Percentiles rank a stretch among this genome's conserved stretches.
These are phyloP conservation scores for Sesamia nonagrioides DNA, from an alignment of 1,140 invertebrate species.

Conservation along the genomic window DNA sequence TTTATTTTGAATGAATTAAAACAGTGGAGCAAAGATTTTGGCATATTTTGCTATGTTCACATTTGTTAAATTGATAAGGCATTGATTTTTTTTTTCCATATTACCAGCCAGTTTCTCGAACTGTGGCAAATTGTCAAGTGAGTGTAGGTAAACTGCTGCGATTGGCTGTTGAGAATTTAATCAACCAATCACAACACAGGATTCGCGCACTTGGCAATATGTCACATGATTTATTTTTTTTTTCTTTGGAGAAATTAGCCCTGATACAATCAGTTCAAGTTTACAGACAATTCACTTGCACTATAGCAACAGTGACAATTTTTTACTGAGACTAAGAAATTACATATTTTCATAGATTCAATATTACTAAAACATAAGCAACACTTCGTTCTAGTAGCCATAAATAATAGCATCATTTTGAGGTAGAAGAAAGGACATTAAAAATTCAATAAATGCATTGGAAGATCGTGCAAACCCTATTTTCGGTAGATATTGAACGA, in stretches of 20 bases:
- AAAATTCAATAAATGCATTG: slow-evolving; percentile 42
- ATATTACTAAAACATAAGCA: neutral
- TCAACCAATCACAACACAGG: too few relatives aligned
- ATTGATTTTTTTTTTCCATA: too few relatives aligned
- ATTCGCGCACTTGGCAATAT: too few relatives aligned
- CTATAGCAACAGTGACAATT: neutral
- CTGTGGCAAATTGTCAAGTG: too few relatives aligned
- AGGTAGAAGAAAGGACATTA: slow-evolving; percentile 65
- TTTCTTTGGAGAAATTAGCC: too few relatives aligned
- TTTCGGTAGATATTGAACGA: slow-evolving; percentile 4
- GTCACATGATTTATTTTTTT: too few relatives aligned
- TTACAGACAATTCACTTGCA: neutral
- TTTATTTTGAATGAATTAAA: neutral
- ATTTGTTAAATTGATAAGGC: too few relatives aligned
- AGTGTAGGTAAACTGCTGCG: too few relatives aligned
- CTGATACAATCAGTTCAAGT: too few relatives aligned
- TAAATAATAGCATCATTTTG: slow-evolving; percentile 60
- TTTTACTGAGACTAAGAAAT: too few relatives aligned
- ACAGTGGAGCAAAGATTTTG: neutral
- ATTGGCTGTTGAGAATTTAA: too few relatives aligned
- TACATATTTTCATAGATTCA: neutral
- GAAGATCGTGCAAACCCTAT: slow-evolving; percentile 17
- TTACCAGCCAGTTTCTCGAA: too few relatives aligned
- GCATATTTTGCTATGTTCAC: neutral
- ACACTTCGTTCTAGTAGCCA: neutral